phyloP scores from a whole-genome alignment of 1,140 invertebrate species.

The Eueides isabella region DNA sequence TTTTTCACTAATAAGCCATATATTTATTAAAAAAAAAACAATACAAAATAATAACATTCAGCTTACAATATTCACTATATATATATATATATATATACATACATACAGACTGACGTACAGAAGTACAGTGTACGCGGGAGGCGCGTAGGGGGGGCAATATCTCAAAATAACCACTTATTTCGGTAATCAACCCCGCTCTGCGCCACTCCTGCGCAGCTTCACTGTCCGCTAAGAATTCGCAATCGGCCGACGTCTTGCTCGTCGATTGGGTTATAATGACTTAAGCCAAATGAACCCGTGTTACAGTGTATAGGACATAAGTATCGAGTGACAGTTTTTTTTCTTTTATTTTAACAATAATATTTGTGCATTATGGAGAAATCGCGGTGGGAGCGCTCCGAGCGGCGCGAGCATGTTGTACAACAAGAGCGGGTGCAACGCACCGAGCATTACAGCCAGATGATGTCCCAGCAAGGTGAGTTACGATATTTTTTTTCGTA shows the following conservation, averaged over 20 bases:
- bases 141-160: constrained; percentile 48
- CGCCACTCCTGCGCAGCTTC: constrained; percentile 63
- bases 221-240: constrained; percentile 91
- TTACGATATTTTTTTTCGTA: neutral
- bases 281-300: constrained; percentile 89
- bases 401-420: constrained; percentile 83
- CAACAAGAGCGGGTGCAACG: constrained; percentile 86
- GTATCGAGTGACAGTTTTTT: constrained; percentile 74
- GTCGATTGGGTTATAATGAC: constrained; percentile 92
- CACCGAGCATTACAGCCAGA: constrained; percentile 89
- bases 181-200: constrained; percentile 57
- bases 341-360: neutral
- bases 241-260: constrained; percentile 95
- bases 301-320: constrained; percentile 77
- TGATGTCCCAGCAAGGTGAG: constrained; percentile 91
- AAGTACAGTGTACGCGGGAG: constrained; percentile 4
- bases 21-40: too few species aligned
- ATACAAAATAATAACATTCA: too few species aligned
- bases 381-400: constrained; percentile 54
- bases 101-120: too few species aligned
- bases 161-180: constrained; percentile 78
- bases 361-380: constrained; percentile 64
- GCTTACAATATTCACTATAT: too few species aligned
- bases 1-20: too few species aligned
- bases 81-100: too few species aligned